phyloP scores from a whole-genome alignment of 1,140 invertebrate species.

The Lucilia cuprina region DNA sequence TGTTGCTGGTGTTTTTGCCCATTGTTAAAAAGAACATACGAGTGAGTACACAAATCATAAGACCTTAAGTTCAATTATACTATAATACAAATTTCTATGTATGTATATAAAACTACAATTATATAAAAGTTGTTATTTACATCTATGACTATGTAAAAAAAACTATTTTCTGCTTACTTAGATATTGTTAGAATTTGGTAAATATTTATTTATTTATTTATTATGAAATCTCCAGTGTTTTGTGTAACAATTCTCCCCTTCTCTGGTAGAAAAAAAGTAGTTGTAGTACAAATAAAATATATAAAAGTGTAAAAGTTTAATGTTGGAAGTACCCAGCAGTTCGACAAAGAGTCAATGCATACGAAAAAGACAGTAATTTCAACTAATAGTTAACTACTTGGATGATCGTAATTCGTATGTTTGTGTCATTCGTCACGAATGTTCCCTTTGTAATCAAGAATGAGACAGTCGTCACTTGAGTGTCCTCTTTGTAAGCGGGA shows the following conservation, averaged over 20 bases:
- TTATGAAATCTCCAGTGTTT: conserved; percentile 1
- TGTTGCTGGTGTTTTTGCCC: not conserved
- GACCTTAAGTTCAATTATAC: not conserved
- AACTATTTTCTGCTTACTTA: not conserved
- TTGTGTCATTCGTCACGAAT: too few species aligned
- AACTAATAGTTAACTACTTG: too few species aligned
- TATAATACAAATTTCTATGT: not conserved
- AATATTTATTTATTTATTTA: not conserved
- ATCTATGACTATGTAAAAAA: too few species aligned
- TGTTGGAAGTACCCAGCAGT: too few species aligned
- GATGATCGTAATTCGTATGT: too few species aligned
- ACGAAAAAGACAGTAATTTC: too few species aligned
- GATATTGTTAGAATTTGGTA: not conserved
- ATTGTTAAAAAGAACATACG: not conserved
- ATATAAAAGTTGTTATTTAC: too few species aligned
- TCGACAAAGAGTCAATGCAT: too few species aligned
- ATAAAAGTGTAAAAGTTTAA: not conserved
- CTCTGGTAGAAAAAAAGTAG: not conserved
- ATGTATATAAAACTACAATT: not conserved
- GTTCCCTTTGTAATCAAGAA: too few species aligned
- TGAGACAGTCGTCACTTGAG: too few species aligned
- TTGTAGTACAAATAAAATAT: not conserved
- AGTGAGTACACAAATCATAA: not conserved
- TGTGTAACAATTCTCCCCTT: not conserved
- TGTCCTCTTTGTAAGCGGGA: too few species aligned